Base-by-base conservation (phyloP, 2,113 vertebrate species). In the Campylomormyrus tamandua region DNA sequence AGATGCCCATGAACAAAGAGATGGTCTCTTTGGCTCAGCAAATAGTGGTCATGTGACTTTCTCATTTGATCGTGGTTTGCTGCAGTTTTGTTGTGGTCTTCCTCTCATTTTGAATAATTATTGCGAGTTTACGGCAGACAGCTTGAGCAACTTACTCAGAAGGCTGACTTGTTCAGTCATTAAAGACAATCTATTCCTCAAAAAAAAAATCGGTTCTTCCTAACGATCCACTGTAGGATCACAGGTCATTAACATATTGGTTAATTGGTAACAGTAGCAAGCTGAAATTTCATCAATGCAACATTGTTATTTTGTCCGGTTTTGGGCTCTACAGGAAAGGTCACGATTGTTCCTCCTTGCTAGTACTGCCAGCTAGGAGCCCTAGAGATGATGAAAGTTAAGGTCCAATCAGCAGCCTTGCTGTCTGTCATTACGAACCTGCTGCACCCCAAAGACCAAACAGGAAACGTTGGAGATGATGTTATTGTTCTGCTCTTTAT, bases 381-480 rank as follows among this genome's bases (percentile, higher is more conserved):
- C 77, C 35, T 42, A 84, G 21, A 62, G 83, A 85, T 56, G 70
- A 39, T 31, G 77, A 49, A 52, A 17, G 21, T 58, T 45, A 62
- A 84, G 80, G 50, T 77, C 50, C 74, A 80, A 89, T 52, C 88
- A 89, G 48, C 15, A 83, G 48, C 50, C 31, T 56, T 46, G 45
- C 21, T 83, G 88, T 49, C 70, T 80, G 24, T 74, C 46, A 74
- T 31, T 62, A 52, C 10, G 80, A 58, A 83, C 74, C 49, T 58
- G 80, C 74, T 62, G 52, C 24, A 56, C 80, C 13, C 52, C 49
- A 84, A 52, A 45, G 77, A 89, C 89, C 83, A 50, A 83, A 56
- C 39, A 62, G 35, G 35, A 62, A 89, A 39, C 5, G 27, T 70
- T 62, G 21, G 39, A 62, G 77, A n/a, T 84, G 77, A 13, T 24